Evolutionary conservation across 1,140 invertebrate genomes (phyloP).

Genomic region (Brachionus paranguensis): DNA sequence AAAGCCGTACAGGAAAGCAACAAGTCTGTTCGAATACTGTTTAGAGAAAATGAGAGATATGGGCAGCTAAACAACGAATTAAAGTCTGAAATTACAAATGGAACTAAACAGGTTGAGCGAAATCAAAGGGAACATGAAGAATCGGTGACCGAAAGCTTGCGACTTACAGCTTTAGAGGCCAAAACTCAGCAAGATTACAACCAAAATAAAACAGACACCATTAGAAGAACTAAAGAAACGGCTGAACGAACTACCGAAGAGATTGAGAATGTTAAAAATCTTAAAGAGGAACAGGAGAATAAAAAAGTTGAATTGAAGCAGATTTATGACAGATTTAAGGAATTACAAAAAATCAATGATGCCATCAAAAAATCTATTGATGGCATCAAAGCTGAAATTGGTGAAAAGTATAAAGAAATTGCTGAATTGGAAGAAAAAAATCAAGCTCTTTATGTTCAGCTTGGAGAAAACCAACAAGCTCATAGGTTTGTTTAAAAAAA

Average conservation of each 20-base stretch:
- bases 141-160: not conserved
- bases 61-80: not conserved
- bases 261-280: slow-evolving; percentile 26
- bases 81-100: not conserved
- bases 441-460: not conserved
- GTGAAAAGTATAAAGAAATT: slow-evolving; percentile 35
- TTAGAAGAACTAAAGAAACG: slow-evolving; percentile 18
- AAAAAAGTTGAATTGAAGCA: slow-evolving; percentile 3
- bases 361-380: slow-evolving; percentile 19
- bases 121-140: not conserved
- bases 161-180: not conserved
- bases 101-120: not conserved
- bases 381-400: slow-evolving; percentile 1
- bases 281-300: not conserved
- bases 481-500: not conserved
- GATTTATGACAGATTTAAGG: slow-evolving; percentile 37
- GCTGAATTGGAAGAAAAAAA: slow-evolving; percentile 1
- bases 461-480: slow-evolving; percentile 13
- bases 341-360: slow-evolving; percentile 21
- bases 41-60: slow-evolving; percentile 33
- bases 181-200: slow-evolving; percentile 31
- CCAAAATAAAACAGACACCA: slow-evolving; percentile 17
- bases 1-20: slow-evolving; percentile 11
- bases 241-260: not conserved
- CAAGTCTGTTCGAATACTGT: not conserved